Evolutionary conservation across 1,140 invertebrate genomes (phyloP), one percentile per base, ranked within the genome.

Genomic region (Ectropis grisescens): DNA sequence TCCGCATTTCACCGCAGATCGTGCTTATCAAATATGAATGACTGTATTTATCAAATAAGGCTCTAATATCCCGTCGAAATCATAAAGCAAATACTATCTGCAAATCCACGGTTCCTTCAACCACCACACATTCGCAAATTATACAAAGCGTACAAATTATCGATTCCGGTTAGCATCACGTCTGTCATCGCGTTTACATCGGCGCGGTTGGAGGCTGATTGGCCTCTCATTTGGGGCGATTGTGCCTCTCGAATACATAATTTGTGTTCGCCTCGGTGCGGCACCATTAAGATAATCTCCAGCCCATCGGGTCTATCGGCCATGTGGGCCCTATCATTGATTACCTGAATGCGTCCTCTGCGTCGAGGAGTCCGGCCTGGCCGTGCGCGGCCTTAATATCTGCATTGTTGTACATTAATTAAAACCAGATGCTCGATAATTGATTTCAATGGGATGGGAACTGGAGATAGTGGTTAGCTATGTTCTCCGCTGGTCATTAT

Each of bases 171-270:
- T 46, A 33, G 11, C 32, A 25, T 40, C 37, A 46, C 42, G 42
- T 40, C 29, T 45, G 42, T 40, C 37, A 46, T 40, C 40, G 35
- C 58, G 33, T 51, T 62, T 52, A 54, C 49, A 51, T n/a, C n/a
- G n/a, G 39, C 44, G 38, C 42, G 43, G 44, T 39, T 47, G 60
- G 39, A 36, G 47, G 45, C 53, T 62, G 70, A 75, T 75, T 71
- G 70, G 56, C 58, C 58, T 55, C 62, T 72, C 70, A 70, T 76
- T 76, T 76, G 61, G 54, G 40, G 38, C 58, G 55, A 68, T 74
- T 70, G 66, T 69, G 57, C 47, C 44, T 33, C 51, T 48, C 56
- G 66, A 60, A 69, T 67, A 65, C 66, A 60, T 74, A 72, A 68
- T 65, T 59, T 41, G 51, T 51, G 44, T 41, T 47, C 55, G 45